Evolutionary conservation across 2,113 vertebrate genomes (phyloP), one percentile per base, ranked within the genome.

Genomic region (Mastomys natalensis): DNA sequence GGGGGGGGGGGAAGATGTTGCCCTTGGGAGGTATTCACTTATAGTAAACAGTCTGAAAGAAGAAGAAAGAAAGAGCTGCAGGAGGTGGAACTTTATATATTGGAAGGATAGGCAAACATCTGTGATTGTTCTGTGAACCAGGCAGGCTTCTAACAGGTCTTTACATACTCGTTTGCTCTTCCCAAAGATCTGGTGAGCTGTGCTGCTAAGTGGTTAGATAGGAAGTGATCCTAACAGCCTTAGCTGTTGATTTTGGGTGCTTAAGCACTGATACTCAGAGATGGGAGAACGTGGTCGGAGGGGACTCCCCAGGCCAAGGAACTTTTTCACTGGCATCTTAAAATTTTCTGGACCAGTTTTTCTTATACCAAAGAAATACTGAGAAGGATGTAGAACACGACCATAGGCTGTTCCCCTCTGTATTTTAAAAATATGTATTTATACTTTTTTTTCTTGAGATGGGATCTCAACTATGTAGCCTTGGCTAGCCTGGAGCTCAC

Each of bases 331-430:
- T 94, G 43, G 24, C 31, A 87, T 95, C 74, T 90, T 72, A 51
- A 89, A 90, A 72, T 93, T 77, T 73, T 29, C 82, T 68, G 12
- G 43, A 43, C 72, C 87, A 70, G 64, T 62, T 34, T 55, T 95
- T 64, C 24, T 95, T 86, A 73, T 84, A 86, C 40, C 8, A 68
- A 73, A 92, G 40, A 87, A 86, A 53, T 72, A 90, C 15, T 80
- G 64, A 37, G 37, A 16, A 34, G 68, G 9, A 4, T 74, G 17
- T 72, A 60, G 60, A 89, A 86, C 34, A 16, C 26, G n/a, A 21
- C 45, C 31, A 5, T 78, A 68, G 58, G n/a, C 58, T 58, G 12
- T 76, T 37, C 21, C 29, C 45, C 80, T 40, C 51, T 66, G 37
- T 15, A 45, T 72, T 88, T 78, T 51, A 78, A 74, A 74, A 89